Base-by-base conservation (phyloP, 2,888 invertebrate genomes). In the Heptascelio sp. region DNA sequence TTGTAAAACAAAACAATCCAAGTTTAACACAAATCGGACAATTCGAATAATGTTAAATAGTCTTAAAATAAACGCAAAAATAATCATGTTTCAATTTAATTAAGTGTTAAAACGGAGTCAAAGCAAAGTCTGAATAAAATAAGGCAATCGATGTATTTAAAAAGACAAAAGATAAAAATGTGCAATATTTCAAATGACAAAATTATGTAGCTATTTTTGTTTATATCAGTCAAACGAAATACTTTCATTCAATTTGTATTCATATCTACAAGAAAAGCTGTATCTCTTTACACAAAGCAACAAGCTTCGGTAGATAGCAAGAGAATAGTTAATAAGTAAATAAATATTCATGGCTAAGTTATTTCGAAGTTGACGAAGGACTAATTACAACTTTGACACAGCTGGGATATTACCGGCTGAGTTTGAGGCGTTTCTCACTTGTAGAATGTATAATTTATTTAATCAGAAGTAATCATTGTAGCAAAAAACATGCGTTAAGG, bases 281-380 rank as follows among this genome's bases (percentile, higher is more conserved):
- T 59, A 75, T 70, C 64, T 64, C 70, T 64, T 80, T 80, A 80
- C 70, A 75, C 57, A 75, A 46, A 30, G 70, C 71, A 65, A 76
- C 71, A 75, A 75, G 71, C 80, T 65, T 34, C 65, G 13, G 40
- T 53, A 76, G 68, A 77, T 67, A 72, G 81, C 49, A 53, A 65
- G 81, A 75, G 79, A 79, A 83, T 82, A 83, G 80, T 73, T 89
- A 88, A 90, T 88, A 86, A 88, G 88, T 86, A 85, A 88, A 91
- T 91, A 91, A 88, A 91, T 91, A 90, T 91, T 91, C 90, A 91
- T 91, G 88, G 86, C 72, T 68, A 86, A 88, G 83, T 85, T 85
- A 80, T 82, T 72, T 64, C 80, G 71, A 86, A 86, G 83, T 85
- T 87, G 85, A 87, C 86, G 83, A 84, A 76, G 80, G 84, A 80